A percentile compares a stretch with the other conserved stretches of the same genome.
Evolutionary conservation across 2,113 vertebrate species (phyloP).

Genomic region (Lepidothrix coronata): DNA sequence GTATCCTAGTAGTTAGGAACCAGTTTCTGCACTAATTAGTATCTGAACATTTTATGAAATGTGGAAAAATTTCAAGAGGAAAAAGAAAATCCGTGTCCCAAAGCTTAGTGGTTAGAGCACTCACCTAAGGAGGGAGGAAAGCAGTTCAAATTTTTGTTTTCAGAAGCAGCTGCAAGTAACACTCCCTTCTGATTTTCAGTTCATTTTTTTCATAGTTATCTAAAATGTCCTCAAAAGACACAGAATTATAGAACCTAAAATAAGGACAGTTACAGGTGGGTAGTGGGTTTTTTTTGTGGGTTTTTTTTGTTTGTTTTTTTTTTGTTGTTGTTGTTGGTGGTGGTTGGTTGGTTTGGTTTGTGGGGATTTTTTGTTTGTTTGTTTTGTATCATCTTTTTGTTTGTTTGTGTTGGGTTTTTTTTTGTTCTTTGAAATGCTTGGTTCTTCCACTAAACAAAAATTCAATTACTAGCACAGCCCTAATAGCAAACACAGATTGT

Average conservation of each 20-base stretch:
- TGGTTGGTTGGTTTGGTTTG: no score
- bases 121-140: background rate
- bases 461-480: conserved; percentile 27
- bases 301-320: no score
- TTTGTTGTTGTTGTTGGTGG: background rate
- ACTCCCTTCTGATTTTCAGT: background rate
- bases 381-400: background rate
- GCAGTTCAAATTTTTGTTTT: background rate
- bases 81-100: background rate
- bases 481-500: conserved; percentile 51
- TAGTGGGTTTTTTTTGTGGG: no score
- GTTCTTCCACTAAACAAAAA: conserved; percentile 28
- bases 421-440: background rate
- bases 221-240: background rate
- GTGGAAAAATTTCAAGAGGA: background rate
- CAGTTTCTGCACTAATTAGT: conserved; percentile 37
- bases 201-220: background rate
- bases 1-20: background rate
- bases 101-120: background rate
- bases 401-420: background rate
- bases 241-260: background rate
- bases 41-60: background rate
- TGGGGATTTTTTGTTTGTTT: no score
- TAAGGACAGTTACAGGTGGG: background rate
- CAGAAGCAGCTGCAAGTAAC: background rate